These are phyloP conservation scores for Ivindomyrus marchei DNA, from an alignment of 2,113 vertebrate genomes.

Conservation along the genomic window DNA sequence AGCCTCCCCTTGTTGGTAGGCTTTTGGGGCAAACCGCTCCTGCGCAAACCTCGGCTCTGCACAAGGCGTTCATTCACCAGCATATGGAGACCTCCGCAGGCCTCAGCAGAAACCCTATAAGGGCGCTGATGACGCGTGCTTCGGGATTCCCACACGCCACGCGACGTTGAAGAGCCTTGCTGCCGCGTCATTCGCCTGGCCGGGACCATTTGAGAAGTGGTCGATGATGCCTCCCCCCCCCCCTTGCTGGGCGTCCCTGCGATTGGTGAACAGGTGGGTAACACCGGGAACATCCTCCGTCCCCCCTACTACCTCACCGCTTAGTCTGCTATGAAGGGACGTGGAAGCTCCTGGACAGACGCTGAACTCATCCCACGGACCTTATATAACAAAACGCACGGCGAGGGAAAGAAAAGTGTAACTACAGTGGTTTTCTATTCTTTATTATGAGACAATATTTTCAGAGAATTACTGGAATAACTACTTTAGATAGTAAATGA, in stretches of 20 bases:
- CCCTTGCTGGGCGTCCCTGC: slow-evolving; percentile 13
- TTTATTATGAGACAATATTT: background rate
- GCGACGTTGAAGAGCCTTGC: slow-evolving; percentile 6
- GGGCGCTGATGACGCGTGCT: slow-evolving; percentile 34
- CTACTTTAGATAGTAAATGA: background rate
- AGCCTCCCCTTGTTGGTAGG: background rate
- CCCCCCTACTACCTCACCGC: background rate
- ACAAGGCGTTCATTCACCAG: background rate
- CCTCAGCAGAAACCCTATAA: slow-evolving; percentile 38
- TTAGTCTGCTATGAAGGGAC: background rate
- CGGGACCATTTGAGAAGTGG: background rate
- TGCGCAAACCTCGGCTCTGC: background rate
- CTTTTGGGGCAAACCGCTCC: background rate
- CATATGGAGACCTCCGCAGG: background rate
- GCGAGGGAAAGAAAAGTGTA: background rate
- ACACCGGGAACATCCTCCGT: background rate
- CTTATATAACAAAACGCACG: background rate
- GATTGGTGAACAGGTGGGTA: background rate
- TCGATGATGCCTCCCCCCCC: slow-evolving; percentile 20
- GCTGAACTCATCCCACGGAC: background rate
- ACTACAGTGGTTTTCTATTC: background rate
- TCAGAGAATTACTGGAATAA: background rate
- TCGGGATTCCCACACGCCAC: slow-evolving; percentile 8
- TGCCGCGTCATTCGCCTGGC: background rate
- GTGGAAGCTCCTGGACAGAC: background rate